These are phyloP conservation scores for Drosophila oshimai DNA, from an alignment of 1,140 invertebrate species.

Conservation along the genomic window DNA sequence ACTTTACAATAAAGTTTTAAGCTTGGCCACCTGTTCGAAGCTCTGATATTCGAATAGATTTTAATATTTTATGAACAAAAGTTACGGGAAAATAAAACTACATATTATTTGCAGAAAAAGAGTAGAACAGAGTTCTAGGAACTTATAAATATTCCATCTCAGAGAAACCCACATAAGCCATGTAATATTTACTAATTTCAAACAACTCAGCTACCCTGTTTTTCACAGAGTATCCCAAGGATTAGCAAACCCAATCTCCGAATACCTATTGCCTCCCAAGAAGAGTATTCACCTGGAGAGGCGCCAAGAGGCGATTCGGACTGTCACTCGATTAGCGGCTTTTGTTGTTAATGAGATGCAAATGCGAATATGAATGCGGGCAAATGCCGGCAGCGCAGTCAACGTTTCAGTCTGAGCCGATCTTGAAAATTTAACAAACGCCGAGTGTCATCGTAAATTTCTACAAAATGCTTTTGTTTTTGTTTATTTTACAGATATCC, in stretches of 20 bases:
- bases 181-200: no score
- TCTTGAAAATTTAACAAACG: conserved; percentile 24
- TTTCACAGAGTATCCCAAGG: not conserved
- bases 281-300: conserved; percentile 21
- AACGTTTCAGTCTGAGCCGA: not conserved
- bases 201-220: no score
- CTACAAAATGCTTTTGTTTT: conserved; percentile 12
- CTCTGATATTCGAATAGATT: no score
- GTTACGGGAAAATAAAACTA: no score
- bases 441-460: conserved; percentile 39
- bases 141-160: no score
- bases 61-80: no score
- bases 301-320: conserved; percentile 25
- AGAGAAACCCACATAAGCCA: no score
- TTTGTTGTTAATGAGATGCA: conserved; percentile 53
- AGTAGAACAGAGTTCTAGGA: no score
- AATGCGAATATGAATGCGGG: conserved; percentile 42
- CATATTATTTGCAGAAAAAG: no score
- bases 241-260: not conserved
- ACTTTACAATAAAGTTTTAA: no score
- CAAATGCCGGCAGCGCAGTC: conserved; percentile 7
- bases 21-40: no score
- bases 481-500: not conserved
- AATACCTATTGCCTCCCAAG: not conserved
- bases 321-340: conserved; percentile 49